Base-by-base conservation (phyloP, 2,888 invertebrate species). In the Carpatolechia fugitivella region DNA sequence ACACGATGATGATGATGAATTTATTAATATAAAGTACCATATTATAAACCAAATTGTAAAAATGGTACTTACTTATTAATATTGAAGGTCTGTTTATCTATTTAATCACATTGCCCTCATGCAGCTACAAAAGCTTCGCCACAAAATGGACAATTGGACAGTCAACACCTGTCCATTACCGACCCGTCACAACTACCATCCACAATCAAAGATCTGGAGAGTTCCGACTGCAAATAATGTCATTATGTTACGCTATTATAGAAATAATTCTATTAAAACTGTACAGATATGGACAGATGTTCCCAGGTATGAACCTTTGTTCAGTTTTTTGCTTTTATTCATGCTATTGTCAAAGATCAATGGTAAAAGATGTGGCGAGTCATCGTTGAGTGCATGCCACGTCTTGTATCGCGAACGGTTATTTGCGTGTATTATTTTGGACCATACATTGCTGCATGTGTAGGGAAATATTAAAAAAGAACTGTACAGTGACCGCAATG, bases 151-250 rank as follows among this genome's bases (percentile, higher is more conserved):
- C 35, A 54, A 51, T 18, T 38, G n/a, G 20, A 36, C 50, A 50
- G 48, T 51, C 50, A 52, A 68, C 78, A 78, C 71, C 78, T 80
- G 82, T 78, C 80, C 76, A 72, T 80, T 76, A 79, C 47, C 33
- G 31, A n/a, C 20, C 20, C 24, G 46, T 29, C 46, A 46, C 31
- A 49, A 41, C 40, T 18, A 18, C 20, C 18, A 18, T 35, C 49
- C 35, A 36, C 35, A 38, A 54, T 46, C 36, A 29, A 29, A 44
- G 44, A 44, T 44, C 44, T 24, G n/a, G 44, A 44, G 24, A 7
- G 44, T 29, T 47, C 29, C 38, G 44, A 52, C 38, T 47, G 49
- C 48, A 60, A 55, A 60, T 56, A 58, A 60, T 70, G 68, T 29
- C 29, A 13, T 44, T 44, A 44, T 44, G 13, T 10, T 44, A 70